Evolutionary conservation across 1,140 invertebrate species (phyloP).

Genomic region (Drosophila albomicans): DNA sequence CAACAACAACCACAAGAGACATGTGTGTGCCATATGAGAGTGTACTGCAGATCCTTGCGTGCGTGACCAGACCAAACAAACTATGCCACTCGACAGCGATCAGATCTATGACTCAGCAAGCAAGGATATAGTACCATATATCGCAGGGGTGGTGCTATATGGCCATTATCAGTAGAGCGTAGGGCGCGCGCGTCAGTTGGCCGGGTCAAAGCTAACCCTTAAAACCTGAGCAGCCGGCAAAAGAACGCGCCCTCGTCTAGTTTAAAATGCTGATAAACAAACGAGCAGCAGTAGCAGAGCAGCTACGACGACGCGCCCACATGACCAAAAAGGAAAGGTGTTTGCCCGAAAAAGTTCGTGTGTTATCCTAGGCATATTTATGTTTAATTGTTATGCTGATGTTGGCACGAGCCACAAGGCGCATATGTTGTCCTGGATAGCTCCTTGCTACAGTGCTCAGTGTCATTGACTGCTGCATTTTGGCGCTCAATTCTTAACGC

Average conservation of each 20-base stretch:
- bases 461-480: slow-evolving; percentile 76
- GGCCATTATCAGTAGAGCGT: slow-evolving; percentile 33
- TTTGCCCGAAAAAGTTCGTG: slow-evolving; percentile 25
- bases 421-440: slow-evolving; percentile 59
- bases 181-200: slow-evolving; percentile 68
- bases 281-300: slow-evolving; percentile 19
- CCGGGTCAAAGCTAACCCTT: slow-evolving; percentile 73
- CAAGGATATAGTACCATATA: no score
- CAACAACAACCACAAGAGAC: slow-evolving; percentile 9
- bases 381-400: slow-evolving; percentile 81
- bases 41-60: slow-evolving; percentile 54
- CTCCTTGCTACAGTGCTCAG: slow-evolving; percentile 10
- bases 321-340: slow-evolving; percentile 34
- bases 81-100: neutral
- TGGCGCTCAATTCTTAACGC: slow-evolving; percentile 68
- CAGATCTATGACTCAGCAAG: slow-evolving; percentile 49
- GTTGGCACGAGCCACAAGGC: slow-evolving; percentile 73
- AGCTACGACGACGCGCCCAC: slow-evolving; percentile 58
- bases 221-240: slow-evolving; percentile 55
- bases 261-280: slow-evolving; percentile 56
- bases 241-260: slow-evolving; percentile 35
- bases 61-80: slow-evolving; percentile 72
- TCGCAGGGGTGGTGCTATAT: slow-evolving; percentile 59
- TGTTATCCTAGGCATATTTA: slow-evolving; percentile 74
- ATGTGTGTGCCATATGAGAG: slow-evolving; percentile 61